phyloP scores from a whole-genome alignment of 1,140 invertebrate genomes.

The Andrena cerasifolii region DNA sequence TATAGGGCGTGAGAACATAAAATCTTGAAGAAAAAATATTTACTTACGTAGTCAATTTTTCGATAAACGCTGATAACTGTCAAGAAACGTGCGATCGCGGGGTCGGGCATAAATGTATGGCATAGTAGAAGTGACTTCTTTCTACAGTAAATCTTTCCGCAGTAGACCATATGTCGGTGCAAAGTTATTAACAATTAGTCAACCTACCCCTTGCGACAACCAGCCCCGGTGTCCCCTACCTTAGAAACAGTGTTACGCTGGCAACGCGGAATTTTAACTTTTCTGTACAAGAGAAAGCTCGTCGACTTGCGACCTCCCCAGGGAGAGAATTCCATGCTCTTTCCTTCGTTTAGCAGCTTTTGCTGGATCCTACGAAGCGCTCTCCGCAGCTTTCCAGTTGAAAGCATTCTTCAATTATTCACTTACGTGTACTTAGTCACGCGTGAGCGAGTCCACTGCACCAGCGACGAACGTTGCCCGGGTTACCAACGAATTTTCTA shows the following conservation, averaged over 20 bases:
- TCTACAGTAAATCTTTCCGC: too few relatives aligned
- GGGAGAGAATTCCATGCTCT: slow-evolving; percentile 54
- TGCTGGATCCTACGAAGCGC: slow-evolving; percentile 54
- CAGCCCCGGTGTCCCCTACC: not conserved
- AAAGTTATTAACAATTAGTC: too few relatives aligned
- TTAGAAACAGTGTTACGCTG: not conserved
- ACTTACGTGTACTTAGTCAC: slow-evolving; percentile 73
- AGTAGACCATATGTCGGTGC: too few relatives aligned
- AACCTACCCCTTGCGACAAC: too few relatives aligned
- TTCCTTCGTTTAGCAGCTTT: slow-evolving; percentile 63
- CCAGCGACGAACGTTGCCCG: slow-evolving; percentile 13
- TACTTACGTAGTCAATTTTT: too few relatives aligned
- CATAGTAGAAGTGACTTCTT: too few relatives aligned
- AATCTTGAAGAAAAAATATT: too few relatives aligned
- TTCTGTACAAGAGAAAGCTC: slow-evolving; percentile 14
- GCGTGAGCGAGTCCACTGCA: slow-evolving; percentile 54
- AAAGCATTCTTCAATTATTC: slow-evolving; percentile 76
- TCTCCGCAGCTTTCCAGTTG: slow-evolving; percentile 61
- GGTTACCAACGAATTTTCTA: slow-evolving; percentile 12
- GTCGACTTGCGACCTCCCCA: slow-evolving; percentile 38
- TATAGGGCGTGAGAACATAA: too few relatives aligned
- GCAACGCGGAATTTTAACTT: not conserved
- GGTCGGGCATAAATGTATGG: too few relatives aligned
- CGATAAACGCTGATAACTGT: too few relatives aligned
- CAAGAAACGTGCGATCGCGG: too few relatives aligned